Base-by-base conservation (phyloP, 1,140 invertebrate genomes). In the Wasmannia auropunctata region DNA sequence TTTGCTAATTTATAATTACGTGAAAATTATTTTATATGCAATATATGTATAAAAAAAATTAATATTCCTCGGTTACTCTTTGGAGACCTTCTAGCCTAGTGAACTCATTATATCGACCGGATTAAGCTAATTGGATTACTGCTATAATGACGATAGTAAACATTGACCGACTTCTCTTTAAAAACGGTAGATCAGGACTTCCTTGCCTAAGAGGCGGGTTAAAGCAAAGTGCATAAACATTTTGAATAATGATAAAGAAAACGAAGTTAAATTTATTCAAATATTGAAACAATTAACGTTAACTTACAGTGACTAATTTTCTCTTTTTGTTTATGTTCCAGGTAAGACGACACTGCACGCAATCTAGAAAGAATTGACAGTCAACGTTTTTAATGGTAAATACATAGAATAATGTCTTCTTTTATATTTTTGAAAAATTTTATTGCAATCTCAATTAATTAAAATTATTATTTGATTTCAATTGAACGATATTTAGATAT, bases 101-200 rank as follows among this genome's bases (percentile, higher is more conserved):
- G 7, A 77, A 28, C 56, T 77, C 25, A 43, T 63, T 77, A 63
- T 63, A 46, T 77, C 40, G 19, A 63, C 22, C 56, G 40, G 4
- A 67, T 79, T 49, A 34, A 22, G 8, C 14, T 79, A 67, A 79
- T 67, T 49, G 40, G 28, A 67, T 79, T 67, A 51, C 14, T 79
- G 19, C 11, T 65, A 51, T 67, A 67, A 67, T 67, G 43, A 67
- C 31, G 43, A 65, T n/a, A 79, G 31, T n/a, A 79, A 46, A 49
- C 14, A 79, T 37, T 65, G 54, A 65, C 28, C 62, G 60, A 67
- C 31, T 67, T 65, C 16, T 79, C n/a, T 31, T 14, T 1, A 63
- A 5, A 46, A 77, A 22, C 11, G 40, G 16, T 63, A 63, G 19
- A 34, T 34, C 25, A 5, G 58, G 19, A 49, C 1, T 46, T 77